A percentile compares a stretch with the other conserved stretches of the same genome.
Conservation (phyloP, 35 echinoderm and acorn worm genomes). For the Apostichopus japonicus region DNA sequence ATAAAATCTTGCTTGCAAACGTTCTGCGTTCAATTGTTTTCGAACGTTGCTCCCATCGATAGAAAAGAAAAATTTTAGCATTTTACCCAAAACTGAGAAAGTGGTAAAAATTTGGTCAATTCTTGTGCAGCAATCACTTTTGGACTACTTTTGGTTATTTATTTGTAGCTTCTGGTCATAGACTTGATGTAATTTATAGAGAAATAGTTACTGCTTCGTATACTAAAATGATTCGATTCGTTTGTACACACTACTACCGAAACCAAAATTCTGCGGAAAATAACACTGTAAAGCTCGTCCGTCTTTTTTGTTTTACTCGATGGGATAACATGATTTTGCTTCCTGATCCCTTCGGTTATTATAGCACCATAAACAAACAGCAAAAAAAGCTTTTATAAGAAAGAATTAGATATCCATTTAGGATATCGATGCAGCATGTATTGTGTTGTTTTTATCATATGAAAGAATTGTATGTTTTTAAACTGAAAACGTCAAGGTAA, state of each 20-base stretch:
- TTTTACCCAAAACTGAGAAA: too few species aligned
- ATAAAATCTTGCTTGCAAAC: not conserved
- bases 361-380: not conserved
- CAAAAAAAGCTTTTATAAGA: not conserved
- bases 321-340: not conserved
- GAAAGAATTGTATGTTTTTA: not conserved
- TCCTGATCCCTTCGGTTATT: not conserved
- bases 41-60: not conserved
- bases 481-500: not conserved
- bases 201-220: too few species aligned
- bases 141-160: too few species aligned
- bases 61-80: too few species aligned
- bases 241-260: not conserved
- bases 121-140: too few species aligned
- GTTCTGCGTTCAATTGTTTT: not conserved
- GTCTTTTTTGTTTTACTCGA: not conserved
- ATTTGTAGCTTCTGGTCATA: too few species aligned
- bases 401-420: not conserved
- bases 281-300: not conserved
- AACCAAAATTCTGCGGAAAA: not conserved
- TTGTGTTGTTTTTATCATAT: not conserved
- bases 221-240: not conserved
- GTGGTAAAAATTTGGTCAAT: too few species aligned
- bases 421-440: not conserved
- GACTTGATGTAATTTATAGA: too few species aligned